phyloP scores from a whole-genome alignment of 2,888 invertebrate species.

The Pinctada fucata region DNA sequence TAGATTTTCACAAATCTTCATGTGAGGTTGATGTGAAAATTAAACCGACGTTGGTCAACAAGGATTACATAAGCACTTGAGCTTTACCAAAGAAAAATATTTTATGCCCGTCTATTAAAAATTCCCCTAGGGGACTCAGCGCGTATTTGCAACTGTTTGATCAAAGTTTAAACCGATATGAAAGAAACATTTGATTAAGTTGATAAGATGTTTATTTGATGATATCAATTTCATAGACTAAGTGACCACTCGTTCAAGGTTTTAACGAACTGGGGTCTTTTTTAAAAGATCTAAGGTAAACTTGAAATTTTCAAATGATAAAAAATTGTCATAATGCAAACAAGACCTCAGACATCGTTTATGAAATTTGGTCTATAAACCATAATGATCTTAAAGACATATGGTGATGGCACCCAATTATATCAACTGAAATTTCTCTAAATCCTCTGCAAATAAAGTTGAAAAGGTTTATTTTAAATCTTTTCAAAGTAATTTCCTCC shows the following conservation, averaged over 20 bases:
- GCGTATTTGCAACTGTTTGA: constrained; percentile 36
- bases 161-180: constrained; percentile 28
- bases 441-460: too few relatives aligned
- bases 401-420: too few relatives aligned
- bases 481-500: too few relatives aligned
- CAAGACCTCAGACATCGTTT: too few relatives aligned
- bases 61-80: constrained; percentile 27
- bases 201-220: constrained; percentile 33
- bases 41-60: constrained; percentile 14
- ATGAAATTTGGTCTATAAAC: too few relatives aligned
- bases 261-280: too few relatives aligned
- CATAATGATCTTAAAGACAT: too few relatives aligned
- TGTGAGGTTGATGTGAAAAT: constrained; percentile 30
- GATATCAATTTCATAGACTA: constrained; percentile 34
- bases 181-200: constrained; percentile 30
- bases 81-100: constrained; percentile 23
- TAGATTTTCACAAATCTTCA: neutral
- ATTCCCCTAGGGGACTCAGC: constrained; percentile 27
- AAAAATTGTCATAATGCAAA: too few relatives aligned
- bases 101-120: constrained; percentile 29
- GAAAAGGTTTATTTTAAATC: too few relatives aligned
- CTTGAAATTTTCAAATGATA: too few relatives aligned
- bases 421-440: too few relatives aligned
- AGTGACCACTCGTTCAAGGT: neutral
- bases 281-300: too few relatives aligned